phyloP scores from a whole-genome alignment of 1,140 invertebrate genomes.

The Tetramorium parvispinum region DNA sequence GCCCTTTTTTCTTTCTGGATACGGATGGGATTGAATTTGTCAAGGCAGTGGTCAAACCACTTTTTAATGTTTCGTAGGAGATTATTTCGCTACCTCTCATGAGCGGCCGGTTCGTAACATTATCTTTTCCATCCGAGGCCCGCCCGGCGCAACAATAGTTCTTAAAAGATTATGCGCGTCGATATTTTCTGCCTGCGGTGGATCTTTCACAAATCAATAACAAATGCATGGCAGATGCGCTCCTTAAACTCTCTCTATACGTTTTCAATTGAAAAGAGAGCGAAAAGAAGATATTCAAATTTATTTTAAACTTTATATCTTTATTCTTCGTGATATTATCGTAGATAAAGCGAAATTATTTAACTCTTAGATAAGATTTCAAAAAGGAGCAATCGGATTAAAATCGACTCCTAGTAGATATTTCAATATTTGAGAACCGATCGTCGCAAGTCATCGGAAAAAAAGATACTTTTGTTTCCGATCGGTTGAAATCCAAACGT shows the following conservation, averaged over 20 bases:
- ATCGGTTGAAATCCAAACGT: neutral
- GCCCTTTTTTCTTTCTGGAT: slow-evolving; percentile 33
- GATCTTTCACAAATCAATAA: neutral
- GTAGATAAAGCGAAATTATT: neutral
- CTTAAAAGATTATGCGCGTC: slow-evolving; percentile 47
- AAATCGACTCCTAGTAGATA: neutral
- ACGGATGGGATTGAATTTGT: slow-evolving; percentile 63
- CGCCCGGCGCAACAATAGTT: slow-evolving; percentile 53
- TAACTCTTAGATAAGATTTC: neutral
- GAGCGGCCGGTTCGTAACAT: slow-evolving; percentile 51
- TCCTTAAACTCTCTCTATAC: neutral
- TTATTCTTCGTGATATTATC: neutral
- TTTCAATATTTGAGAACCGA: neutral
- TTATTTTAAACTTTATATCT: neutral
- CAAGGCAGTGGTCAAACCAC: slow-evolving; percentile 64
- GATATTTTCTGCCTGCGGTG: neutral
- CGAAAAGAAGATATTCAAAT: neutral
- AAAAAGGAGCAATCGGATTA: slow-evolving; percentile 8
- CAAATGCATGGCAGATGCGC: too few species aligned
- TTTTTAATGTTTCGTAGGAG: slow-evolving; percentile 65
- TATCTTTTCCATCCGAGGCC: slow-evolving; percentile 49
- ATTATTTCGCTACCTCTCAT: slow-evolving; percentile 66
- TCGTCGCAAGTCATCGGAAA: neutral
- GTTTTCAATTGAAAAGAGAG: neutral
- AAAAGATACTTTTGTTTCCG: neutral